Conservation (phyloP, 2,797 vertebrate species). For the Brachymystax lenok region DNA sequence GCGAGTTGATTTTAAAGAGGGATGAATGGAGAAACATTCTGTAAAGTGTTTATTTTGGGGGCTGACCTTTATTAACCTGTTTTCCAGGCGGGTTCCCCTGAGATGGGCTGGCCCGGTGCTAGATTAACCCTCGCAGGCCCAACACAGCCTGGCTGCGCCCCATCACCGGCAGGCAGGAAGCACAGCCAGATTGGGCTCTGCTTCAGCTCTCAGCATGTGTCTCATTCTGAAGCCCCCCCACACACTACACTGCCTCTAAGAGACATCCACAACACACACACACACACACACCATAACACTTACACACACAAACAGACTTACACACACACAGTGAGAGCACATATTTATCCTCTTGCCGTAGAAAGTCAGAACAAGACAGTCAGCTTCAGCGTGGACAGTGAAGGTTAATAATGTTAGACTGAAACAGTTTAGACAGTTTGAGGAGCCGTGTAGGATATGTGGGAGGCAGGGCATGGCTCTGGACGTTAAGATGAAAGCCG, state of each 20-base stretch:
- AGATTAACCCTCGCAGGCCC: slow-evolving; percentile 85
- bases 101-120: slow-evolving; percentile 79
- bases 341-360: background rate
- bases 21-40: slow-evolving; percentile 93
- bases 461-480: background rate
- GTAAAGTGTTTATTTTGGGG: slow-evolving; percentile 98
- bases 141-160: slow-evolving; percentile 79
- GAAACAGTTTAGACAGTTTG: background rate
- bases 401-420: slow-evolving; percentile 1
- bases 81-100: slow-evolving; percentile 87
- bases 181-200: slow-evolving; percentile 84
- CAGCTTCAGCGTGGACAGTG: background rate
- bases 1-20: slow-evolving; percentile 95
- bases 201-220: slow-evolving; percentile 74
- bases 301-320: background rate
- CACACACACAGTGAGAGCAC: background rate
- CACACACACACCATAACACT: background rate
- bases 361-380: background rate
- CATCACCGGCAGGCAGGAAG: slow-evolving; percentile 79
- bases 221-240: slow-evolving; percentile 11
- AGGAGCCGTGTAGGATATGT: background rate
- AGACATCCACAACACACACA: background rate
- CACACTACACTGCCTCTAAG: background rate
- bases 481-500: slow-evolving; percentile 27
- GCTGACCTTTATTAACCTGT: slow-evolving; percentile 98